Percentiles rank a stretch among this genome's conserved stretches.
Conservation (phyloP, 2,888 invertebrate genomes). For the Mystacides longicornis region DNA sequence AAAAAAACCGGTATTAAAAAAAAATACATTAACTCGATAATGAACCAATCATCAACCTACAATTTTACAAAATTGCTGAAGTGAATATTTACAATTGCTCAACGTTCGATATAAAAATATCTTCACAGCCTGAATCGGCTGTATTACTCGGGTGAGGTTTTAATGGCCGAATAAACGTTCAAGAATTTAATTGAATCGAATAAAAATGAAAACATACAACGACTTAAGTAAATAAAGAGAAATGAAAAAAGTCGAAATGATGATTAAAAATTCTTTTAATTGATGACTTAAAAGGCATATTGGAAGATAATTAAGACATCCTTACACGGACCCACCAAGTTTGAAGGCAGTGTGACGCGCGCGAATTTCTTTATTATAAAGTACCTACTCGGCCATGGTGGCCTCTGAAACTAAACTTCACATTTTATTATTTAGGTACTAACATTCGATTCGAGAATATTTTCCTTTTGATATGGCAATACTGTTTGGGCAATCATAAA, state of each 20-base stretch:
- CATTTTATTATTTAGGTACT: not conserved
- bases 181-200: not conserved
- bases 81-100: too few species aligned
- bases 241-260: not conserved
- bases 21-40: too few species aligned
- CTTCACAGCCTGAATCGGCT: too few species aligned
- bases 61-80: too few species aligned
- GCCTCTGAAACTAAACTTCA: not conserved
- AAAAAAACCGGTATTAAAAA: too few species aligned
- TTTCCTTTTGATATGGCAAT: too few species aligned
- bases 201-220: not conserved
- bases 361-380: not conserved
- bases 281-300: not conserved
- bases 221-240: not conserved
- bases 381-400: not conserved
- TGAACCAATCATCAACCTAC: too few species aligned
- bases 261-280: not conserved
- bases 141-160: too few species aligned
- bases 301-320: constrained; percentile 1
- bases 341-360: not conserved
- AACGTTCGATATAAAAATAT: too few species aligned
- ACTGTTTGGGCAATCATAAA: too few species aligned
- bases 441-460: too few species aligned
- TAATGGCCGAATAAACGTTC: not conserved
- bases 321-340: not conserved